A percentile compares a stretch with the other conserved stretches of the same genome.
Evolutionary conservation across 1,140 invertebrate genomes (phyloP).

Genomic region (Eriocheir sinensis): DNA sequence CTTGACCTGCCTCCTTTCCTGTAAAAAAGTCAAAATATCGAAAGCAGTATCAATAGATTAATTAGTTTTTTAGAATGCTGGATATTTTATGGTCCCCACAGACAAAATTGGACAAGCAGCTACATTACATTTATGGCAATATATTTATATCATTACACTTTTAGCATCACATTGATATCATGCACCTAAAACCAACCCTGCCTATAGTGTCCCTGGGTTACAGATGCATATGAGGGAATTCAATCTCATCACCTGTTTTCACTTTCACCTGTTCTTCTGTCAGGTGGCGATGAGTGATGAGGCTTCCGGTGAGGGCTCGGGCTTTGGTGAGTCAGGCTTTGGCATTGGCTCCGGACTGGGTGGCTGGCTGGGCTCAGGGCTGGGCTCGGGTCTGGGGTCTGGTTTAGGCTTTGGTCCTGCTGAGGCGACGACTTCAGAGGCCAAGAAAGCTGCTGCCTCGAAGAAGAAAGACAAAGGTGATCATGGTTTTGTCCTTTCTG

Average conservation of each 20-base stretch:
- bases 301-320: conserved; percentile 61
- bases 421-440: neutral
- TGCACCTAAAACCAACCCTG: too few relatives aligned
- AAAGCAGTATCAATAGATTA: too few relatives aligned
- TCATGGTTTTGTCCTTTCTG: neutral
- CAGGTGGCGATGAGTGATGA: conserved; percentile 57
- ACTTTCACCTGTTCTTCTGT: neutral
- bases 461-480: conserved; percentile 9
- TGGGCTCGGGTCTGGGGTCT: conserved; percentile 57
- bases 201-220: too few relatives aligned
- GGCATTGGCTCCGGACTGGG: conserved; percentile 33
- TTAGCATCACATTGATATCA: too few relatives aligned
- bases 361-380: neutral
- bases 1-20: too few relatives aligned
- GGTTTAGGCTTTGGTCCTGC: conserved; percentile 33
- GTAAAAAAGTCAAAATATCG: too few relatives aligned
- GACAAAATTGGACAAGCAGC: too few relatives aligned
- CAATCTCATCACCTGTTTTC: neutral
- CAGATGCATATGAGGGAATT: too few relatives aligned
- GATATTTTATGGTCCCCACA: too few relatives aligned
- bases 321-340: conserved; percentile 50
- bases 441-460: neutral
- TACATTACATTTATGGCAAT: too few relatives aligned
- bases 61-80: too few relatives aligned
- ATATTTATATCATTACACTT: too few relatives aligned